Conservation (phyloP, 1,140 invertebrate species). For the Globodera rostochiensis region DNA sequence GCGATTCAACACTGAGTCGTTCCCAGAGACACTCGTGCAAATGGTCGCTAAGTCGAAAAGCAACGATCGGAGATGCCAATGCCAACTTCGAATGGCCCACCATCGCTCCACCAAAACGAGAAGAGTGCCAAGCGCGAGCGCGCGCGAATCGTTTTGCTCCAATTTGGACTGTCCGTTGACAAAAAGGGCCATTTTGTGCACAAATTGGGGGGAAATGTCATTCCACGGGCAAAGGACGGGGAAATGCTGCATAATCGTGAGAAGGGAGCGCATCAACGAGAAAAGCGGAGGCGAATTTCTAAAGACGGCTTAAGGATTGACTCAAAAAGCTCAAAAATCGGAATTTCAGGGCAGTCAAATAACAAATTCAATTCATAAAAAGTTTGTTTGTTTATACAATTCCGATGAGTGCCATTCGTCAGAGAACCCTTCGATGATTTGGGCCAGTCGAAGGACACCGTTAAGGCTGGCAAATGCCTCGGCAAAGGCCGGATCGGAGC, state of each 20-base stretch:
- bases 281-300: slow-evolving; percentile 5
- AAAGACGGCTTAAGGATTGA: not conserved
- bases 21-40: slow-evolving; percentile 34
- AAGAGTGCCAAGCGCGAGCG: slow-evolving; percentile 46
- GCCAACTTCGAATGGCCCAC: slow-evolving; percentile 21
- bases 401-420: slow-evolving; percentile 37
- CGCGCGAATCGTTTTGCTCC: slow-evolving; percentile 49
- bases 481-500: slow-evolving; percentile 44
- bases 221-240: slow-evolving; percentile 29
- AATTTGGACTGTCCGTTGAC: slow-evolving; percentile 52
- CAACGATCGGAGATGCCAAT: not conserved
- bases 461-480: slow-evolving; percentile 28
- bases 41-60: slow-evolving; percentile 14
- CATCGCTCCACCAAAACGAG: slow-evolving; percentile 38
- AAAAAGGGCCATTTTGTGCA: slow-evolving; percentile 39
- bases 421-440: slow-evolving; percentile 37
- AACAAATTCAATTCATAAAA: not conserved
- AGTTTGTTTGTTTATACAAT: slow-evolving; percentile 11
- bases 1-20: slow-evolving; percentile 45
- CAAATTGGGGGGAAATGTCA: slow-evolving; percentile 41
- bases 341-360: not conserved
- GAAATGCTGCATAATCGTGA: slow-evolving; percentile 18
- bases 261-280: slow-evolving; percentile 13
- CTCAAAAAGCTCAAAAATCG: not conserved
- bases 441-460: slow-evolving; percentile 37